These are phyloP conservation scores for Embidobia sp. DNA, from an alignment of 2,888 invertebrate species.

Conservation along the genomic window DNA sequence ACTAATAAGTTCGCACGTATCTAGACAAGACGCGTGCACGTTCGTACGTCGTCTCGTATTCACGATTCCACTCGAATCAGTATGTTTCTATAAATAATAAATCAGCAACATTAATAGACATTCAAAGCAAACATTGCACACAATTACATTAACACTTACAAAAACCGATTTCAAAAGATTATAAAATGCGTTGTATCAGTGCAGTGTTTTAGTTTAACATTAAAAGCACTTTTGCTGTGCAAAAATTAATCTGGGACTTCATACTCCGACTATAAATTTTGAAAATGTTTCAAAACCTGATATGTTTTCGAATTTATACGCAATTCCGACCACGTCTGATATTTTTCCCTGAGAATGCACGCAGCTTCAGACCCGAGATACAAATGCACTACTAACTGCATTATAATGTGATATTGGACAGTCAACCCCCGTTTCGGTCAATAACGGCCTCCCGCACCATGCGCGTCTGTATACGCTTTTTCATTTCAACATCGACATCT, in stretches of 20 bases:
- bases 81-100: too few relatives aligned
- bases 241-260: too few relatives aligned
- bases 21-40: slow-evolving; percentile 21
- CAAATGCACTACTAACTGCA: slow-evolving; percentile 53
- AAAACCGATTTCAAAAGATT: neutral
- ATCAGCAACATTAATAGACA: too few relatives aligned
- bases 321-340: too few relatives aligned
- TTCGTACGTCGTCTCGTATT: slow-evolving; percentile 23
- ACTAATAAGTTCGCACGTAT: slow-evolving; percentile 47
- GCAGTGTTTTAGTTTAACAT: too few relatives aligned
- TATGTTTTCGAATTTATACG: too few relatives aligned
- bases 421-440: slow-evolving; percentile 60
- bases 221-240: too few relatives aligned
- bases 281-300: too few relatives aligned
- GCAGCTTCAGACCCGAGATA: slow-evolving; percentile 32
- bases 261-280: too few relatives aligned
- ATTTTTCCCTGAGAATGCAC: too few relatives aligned
- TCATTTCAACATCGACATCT: slow-evolving; percentile 62
- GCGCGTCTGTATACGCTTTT: slow-evolving; percentile 54
- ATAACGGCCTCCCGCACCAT: slow-evolving; percentile 55
- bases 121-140: too few relatives aligned
- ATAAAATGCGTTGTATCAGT: slow-evolving; percentile 47
- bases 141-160: too few relatives aligned
- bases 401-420: slow-evolving; percentile 64
- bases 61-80: slow-evolving; percentile 43